Conservation (phyloP, 2,888 invertebrate species). For the Platycheirus albimanus region DNA sequence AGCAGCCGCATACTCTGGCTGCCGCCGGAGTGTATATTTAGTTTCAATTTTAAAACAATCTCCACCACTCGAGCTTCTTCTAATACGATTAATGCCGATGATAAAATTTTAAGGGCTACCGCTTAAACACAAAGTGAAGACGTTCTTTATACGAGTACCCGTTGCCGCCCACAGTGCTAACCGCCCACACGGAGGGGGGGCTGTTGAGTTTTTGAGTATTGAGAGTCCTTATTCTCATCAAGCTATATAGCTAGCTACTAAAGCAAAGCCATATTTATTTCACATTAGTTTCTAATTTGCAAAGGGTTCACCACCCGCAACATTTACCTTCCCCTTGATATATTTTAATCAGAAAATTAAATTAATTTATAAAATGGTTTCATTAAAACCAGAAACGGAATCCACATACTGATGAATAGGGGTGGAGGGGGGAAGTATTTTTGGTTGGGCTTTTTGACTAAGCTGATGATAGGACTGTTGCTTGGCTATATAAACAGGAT, state of each 20-base stretch:
- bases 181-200: not conserved
- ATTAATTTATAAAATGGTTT: constrained; percentile 72
- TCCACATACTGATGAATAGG: constrained; percentile 4
- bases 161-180: no score
- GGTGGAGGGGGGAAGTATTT: not conserved
- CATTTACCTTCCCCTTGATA: constrained; percentile 25
- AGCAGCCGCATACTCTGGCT: not conserved
- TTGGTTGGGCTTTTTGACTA: no score
- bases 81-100: constrained; percentile 71
- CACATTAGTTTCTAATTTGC: constrained; percentile 72
- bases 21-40: constrained; percentile 49
- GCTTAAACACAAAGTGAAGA: constrained; percentile 29
- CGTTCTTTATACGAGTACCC: not conserved
- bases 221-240: constrained; percentile 25
- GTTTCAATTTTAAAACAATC: constrained; percentile 72
- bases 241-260: no score
- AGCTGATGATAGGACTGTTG: not conserved
- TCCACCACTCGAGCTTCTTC: constrained; percentile 31
- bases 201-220: no score
- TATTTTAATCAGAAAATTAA: constrained; percentile 72
- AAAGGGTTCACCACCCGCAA: constrained; percentile 53
- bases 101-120: constrained; percentile 73
- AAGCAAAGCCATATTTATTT: constrained; percentile 66
- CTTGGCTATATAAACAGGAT: not conserved
- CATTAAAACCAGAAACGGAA: constrained; percentile 53